These are phyloP conservation scores for Trogon surrucura DNA, from an alignment of 2,113 vertebrate genomes.

Conservation along the genomic window DNA sequence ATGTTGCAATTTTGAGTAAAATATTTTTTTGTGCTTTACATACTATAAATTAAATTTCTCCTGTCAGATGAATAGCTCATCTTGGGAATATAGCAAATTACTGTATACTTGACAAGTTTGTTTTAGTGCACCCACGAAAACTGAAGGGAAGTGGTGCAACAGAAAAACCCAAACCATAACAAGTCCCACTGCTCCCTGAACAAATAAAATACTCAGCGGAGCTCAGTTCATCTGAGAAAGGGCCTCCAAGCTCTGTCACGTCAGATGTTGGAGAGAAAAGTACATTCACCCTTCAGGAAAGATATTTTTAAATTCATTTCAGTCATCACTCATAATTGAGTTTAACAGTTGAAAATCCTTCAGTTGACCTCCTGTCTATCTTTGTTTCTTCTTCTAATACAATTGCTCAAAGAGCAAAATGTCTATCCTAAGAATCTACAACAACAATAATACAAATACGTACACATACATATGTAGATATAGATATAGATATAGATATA, in stretches of 20 bases:
- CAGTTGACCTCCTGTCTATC: constrained; percentile 70
- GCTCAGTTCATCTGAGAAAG: constrained; percentile 4
- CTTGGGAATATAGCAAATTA: constrained; percentile 13
- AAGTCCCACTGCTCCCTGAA: not conserved
- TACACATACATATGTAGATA: not conserved
- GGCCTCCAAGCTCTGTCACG: not conserved
- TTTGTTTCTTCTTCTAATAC: constrained; percentile 62
- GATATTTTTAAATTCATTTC: constrained; percentile 72
- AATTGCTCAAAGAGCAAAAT: constrained; percentile 44
- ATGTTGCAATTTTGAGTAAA: constrained; percentile 43
- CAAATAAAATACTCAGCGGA: constrained; percentile 25
- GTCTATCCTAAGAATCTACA: constrained; percentile 15
- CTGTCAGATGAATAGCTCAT: constrained; percentile 24
- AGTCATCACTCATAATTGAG: constrained; percentile 66
- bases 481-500: not conserved
- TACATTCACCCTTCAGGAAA: constrained; percentile 55
- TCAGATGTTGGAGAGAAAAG: constrained; percentile 21
- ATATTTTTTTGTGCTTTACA: constrained; percentile 27
- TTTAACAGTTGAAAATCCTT: constrained; percentile 78
- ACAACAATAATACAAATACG: not conserved
- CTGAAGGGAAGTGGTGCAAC: not conserved
- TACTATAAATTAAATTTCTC: constrained; percentile 55
- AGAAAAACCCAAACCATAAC: not conserved
- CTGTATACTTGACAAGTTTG: not conserved
- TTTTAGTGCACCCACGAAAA: constrained; percentile 12